Base-by-base conservation (phyloP, 1,140 invertebrate genomes). In the Trichomalopsis sarcophagae region DNA sequence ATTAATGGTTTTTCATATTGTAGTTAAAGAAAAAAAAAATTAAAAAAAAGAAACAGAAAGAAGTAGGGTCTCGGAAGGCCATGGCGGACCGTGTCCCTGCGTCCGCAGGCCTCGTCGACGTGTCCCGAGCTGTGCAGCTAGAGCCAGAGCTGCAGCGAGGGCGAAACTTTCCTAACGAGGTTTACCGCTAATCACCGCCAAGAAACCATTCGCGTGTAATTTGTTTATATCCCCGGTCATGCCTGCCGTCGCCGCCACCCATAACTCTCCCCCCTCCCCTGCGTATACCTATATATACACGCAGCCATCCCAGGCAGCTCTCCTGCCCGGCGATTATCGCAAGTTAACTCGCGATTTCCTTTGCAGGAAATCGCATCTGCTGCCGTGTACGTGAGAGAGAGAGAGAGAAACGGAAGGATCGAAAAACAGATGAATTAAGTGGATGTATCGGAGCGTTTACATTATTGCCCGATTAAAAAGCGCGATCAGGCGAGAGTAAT, bases 131-230 rank as follows among this genome's bases (percentile, higher is more conserved):
- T 40, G 14, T 40, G 47, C 76, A 62, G 55, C 55, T 1, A n/a
- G 17, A n/a, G 55, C 55, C 23, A 27, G 86, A 50, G 74, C 84
- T 79, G 75, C 62, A 69, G 82, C 81, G 79, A 71, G 71, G 82
- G 68, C 80, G 75, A 87, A 91, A 91, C 87, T 91, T 92, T 81
- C 82, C 84, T 92, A 92, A 92, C 89, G 89, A 92, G 89, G 87
- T 92, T 92, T 89, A 89, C 89, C 86, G 87, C 89, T 92, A 92
- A 92, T 92, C 89, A 90, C 89, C 88, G 86, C 86, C 87, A 90
- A 90, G 89, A 91, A 91, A 92, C 91, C 87, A 90, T 92, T 92
- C 88, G 88, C 88, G 84, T 90, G 87, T 92, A 91, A 92, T 92
- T 92, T 91, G 90, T 92, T 92, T 92, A 91, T 92, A 89, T 84